Base-by-base conservation (phyloP, 2,888 invertebrate species). In the Drosophila pegasa region DNA sequence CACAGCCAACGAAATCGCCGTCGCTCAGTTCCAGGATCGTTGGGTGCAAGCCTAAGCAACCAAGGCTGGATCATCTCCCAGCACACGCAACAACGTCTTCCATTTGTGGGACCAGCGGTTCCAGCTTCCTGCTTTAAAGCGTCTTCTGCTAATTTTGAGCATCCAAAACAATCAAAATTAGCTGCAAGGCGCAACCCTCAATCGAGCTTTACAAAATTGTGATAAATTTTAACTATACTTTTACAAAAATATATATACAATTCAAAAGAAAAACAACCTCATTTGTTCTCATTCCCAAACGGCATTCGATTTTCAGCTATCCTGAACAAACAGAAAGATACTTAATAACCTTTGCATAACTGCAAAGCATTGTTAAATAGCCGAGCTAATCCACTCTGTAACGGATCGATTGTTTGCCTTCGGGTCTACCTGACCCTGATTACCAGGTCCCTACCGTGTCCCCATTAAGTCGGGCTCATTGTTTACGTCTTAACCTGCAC, bases 21-120 rank as follows among this genome's bases (percentile, higher is more conserved):
- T 85, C 48, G 68, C 85, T 52, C 90, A 89, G 65, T 79, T 76
- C 62, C 78, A 87, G 58, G 93, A 93, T 93, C 93, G 95, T 90
- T 95, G 95, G 95, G 95, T 95, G 18, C 95, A 95, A 93, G 95
- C 95, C 79, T 95, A 93, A 93, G 43, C 61, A 58, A 37, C 0
- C 43, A 45, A 5, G 38, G 9, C 20, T 27, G 33, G 50, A 20
- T 9, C 54, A 50, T 8, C 20, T 8, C 20, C 55, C 14, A 16
- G n/a, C 54, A 35, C 29, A 43, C 33, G 60, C 69, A 86, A 86
- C 78, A 40, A 56, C 51, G 88, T 85, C 88, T 85, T 85, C 85
- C 85, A 84, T 31, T 65, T 62, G 2, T 69, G 81, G 74, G 38
- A 55, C 40, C 70, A 47, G 33, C 51, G 78, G 75, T 55, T 70